phyloP scores from a whole-genome alignment of 2,888 invertebrate species.

The Lochmaea crataegi region DNA sequence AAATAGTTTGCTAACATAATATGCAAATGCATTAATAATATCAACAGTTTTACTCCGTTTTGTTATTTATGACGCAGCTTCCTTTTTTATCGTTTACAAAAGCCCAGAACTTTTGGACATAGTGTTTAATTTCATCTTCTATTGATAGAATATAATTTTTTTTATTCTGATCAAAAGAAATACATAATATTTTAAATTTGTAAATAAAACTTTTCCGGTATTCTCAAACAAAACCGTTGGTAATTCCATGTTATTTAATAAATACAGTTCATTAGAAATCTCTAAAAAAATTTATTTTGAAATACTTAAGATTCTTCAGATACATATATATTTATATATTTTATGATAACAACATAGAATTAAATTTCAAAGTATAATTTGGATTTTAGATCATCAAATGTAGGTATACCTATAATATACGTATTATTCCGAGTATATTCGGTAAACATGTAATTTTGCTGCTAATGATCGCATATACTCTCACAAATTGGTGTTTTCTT shows the following conservation, averaged over 20 bases:
- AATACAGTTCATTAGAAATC: background rate
- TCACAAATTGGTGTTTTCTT: slow-evolving; percentile 40
- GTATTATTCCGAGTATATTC: slow-evolving; percentile 30
- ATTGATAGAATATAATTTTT: too few species aligned
- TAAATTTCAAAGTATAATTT: slow-evolving; percentile 33
- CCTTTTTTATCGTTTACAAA: too few species aligned
- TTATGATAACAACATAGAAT: slow-evolving; percentile 28
- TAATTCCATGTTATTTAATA: background rate
- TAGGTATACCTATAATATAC: slow-evolving; percentile 25
- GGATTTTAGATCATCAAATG: slow-evolving; percentile 30
- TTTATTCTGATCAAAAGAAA: too few species aligned
- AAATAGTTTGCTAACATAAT: too few species aligned
- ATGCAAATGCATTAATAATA: too few species aligned
- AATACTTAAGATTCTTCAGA: slow-evolving; percentile 8
- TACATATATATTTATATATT: slow-evolving; percentile 16
- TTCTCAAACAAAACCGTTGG: background rate
- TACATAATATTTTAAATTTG: too few species aligned
- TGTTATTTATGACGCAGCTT: too few species aligned
- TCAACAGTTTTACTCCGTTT: too few species aligned
- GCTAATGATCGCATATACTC: slow-evolving; percentile 38
- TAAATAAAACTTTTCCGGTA: background rate
- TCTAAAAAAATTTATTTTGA: background rate
- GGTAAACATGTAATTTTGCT: slow-evolving; percentile 41
- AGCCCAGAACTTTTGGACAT: too few species aligned
- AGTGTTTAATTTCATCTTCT: too few species aligned